Evolutionary conservation across 2,888 invertebrate species (phyloP).

Genomic region (Watsonalla cultraria): DNA sequence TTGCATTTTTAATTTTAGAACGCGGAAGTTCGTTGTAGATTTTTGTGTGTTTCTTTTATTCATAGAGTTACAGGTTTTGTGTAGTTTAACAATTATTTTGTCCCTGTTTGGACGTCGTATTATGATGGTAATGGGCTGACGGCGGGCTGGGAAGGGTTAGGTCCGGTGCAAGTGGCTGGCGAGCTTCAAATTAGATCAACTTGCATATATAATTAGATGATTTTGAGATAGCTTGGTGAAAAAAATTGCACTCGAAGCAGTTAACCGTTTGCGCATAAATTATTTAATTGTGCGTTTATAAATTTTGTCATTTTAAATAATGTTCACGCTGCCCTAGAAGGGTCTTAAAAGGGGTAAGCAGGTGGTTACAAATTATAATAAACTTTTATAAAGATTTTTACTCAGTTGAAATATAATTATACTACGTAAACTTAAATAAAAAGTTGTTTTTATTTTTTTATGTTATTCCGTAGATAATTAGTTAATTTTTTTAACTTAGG

Average conservation of each 20-base stretch:
- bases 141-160: conserved; percentile 41
- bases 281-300: no score
- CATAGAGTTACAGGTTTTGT: conserved; percentile 19
- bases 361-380: no score
- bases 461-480: neutral
- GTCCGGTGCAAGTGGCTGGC: conserved; percentile 42
- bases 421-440: no score
- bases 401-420: no score
- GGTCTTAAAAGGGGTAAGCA: no score
- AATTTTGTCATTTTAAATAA: no score
- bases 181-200: conserved; percentile 56
- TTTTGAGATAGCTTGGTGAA: conserved; percentile 15
- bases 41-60: neutral
- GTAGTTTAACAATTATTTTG: conserved; percentile 41
- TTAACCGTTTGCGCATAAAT: conserved; percentile 18
- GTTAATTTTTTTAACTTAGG: no score
- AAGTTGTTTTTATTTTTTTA: no score
- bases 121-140: conserved; percentile 57
- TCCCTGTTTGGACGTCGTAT: conserved; percentile 40
- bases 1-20: neutral
- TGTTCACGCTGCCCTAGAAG: no score
- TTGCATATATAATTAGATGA: conserved; percentile 65
- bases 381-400: no score
- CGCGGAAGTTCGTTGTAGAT: neutral
- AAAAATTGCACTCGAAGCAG: conserved; percentile 34